These are phyloP conservation scores for Halocynthia aurantium DNA, from an alignment of 23 tunicate genomes.

Conservation along the genomic window DNA sequence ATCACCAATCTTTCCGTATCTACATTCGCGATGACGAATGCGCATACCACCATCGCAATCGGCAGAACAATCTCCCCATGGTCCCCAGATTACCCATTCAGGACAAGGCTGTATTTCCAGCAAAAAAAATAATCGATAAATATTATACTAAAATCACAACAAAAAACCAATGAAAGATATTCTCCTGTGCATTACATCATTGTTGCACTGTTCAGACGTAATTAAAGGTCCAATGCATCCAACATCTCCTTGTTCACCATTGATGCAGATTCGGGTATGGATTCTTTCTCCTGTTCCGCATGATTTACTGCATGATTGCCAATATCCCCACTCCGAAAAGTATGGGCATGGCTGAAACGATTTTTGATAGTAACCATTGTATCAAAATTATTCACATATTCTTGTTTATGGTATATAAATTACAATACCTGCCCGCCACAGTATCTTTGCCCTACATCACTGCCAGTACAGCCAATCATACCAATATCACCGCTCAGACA, in stretches of 20 bases:
- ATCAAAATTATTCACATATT: neutral
- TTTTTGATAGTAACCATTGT: neutral
- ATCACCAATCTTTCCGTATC: slow-evolving; percentile 20
- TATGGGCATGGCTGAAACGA: slow-evolving; percentile 34
- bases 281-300: slow-evolving; percentile 30
- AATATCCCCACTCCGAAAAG: slow-evolving; percentile 28
- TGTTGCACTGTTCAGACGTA: slow-evolving; percentile 8
- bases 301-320: slow-evolving; percentile 33
- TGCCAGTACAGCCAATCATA: slow-evolving; percentile 48
- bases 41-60: slow-evolving; percentile 16
- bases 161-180: too few relatives aligned
- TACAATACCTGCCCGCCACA: slow-evolving; percentile 35
- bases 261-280: slow-evolving; percentile 22
- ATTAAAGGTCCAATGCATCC: slow-evolving; percentile 22
- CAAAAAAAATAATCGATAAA: neutral
- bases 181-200: neutral
- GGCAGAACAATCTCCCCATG: slow-evolving; percentile 27
- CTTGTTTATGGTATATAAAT: neutral
- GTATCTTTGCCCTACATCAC: slow-evolving; percentile 6
- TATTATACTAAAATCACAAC: too few relatives aligned
- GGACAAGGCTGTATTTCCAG: slow-evolving; percentile 16
- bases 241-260: slow-evolving; percentile 10
- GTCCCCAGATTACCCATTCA: slow-evolving; percentile 10
- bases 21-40: slow-evolving; percentile 8
- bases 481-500: slow-evolving; percentile 49